Base-by-base conservation (phyloP, 1,140 invertebrate genomes). In the Lanistes nyassanus region DNA sequence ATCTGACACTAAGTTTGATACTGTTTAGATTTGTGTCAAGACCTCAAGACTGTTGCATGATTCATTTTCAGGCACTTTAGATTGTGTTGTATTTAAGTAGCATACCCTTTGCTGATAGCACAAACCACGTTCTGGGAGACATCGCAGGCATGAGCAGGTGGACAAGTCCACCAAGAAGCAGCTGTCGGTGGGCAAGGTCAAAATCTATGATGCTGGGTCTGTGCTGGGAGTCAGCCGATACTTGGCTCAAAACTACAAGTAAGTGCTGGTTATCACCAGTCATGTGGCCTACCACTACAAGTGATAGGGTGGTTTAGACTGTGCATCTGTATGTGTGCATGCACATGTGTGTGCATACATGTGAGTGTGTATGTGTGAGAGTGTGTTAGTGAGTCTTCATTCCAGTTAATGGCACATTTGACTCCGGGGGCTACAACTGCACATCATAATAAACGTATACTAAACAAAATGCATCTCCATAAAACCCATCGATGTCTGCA, bases 191-290 rank as follows among this genome's bases (percentile, higher is more conserved):
- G 93, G 93, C 0, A 90, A 87, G 29, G 85, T 93, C 64, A 93
- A 94, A n/a, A 90, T 97, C 51, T 98, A 97, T 80, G 94, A 96
- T 83, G 93, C 92, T 0, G 93, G 93, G 34, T 90, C 91, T 66
- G 89, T 98, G 56, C 93, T 97, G 83, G 93, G 94, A 51, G 91
- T 97, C 0, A 94, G 93, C 84, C 92, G 92, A 77, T 92, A 93
- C 70, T 91, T 98, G 64, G 96, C 95, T 2, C 93, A 95, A 86
- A 93, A 95, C 85, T 97, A 97, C 87, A 91, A 93, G 89, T 93
- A 92, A 86, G 93, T 93, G 78, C 88, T 26, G 5, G 34, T 31
- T 42, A 69, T 26, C 23, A 37, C 26, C 11, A 34, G 31, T 29
- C 29, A n/a, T 29, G 62, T n/a, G 31, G 31, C 21, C 21, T 37